Percentiles rank a stretch among this genome's conserved stretches.
Evolutionary conservation across 1,140 invertebrate genomes (phyloP).

Genomic region (Leguminivora glycinivorella): DNA sequence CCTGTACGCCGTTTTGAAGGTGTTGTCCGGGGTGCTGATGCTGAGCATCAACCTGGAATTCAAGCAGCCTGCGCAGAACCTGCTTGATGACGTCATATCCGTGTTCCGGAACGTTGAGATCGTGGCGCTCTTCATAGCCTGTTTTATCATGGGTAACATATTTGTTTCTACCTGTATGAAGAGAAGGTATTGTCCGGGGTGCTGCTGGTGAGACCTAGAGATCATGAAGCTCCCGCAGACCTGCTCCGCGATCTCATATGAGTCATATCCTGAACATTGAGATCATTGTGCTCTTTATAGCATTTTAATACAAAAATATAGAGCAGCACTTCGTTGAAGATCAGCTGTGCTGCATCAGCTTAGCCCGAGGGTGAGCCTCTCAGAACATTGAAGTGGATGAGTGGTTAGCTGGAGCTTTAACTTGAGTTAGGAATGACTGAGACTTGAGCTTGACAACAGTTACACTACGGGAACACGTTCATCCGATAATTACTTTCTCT

Average conservation of each 20-base stretch:
- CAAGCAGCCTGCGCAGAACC: constrained; percentile 85
- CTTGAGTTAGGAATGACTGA: too few species aligned
- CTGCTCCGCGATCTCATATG: too few species aligned
- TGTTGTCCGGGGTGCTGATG: constrained; percentile 84
- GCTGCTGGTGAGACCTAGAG: too few species aligned
- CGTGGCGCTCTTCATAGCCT: constrained; percentile 85
- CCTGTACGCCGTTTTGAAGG: constrained; percentile 86
- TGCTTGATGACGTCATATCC: constrained; percentile 84
- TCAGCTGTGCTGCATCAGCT: too few species aligned
- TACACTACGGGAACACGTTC: too few species aligned
- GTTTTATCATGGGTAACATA: constrained; percentile 85
- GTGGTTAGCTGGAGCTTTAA: background rate
- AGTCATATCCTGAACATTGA: background rate
- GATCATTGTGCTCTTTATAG: background rate
- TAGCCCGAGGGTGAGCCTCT: too few species aligned
- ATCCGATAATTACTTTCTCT: too few species aligned
- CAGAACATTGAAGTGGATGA: background rate
- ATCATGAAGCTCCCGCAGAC: too few species aligned
- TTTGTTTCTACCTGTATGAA: constrained; percentile 28
- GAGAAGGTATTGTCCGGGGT: too few species aligned
- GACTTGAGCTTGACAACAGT: too few species aligned
- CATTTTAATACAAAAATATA: too few species aligned
- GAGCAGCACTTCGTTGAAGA: too few species aligned
- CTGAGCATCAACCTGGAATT: constrained; percentile 88
- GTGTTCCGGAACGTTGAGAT: constrained; percentile 88